Evolutionary conservation across 2,113 vertebrate species (phyloP), one percentile per base, ranked within the genome.

Genomic region (Macquaria ambigua): DNA sequence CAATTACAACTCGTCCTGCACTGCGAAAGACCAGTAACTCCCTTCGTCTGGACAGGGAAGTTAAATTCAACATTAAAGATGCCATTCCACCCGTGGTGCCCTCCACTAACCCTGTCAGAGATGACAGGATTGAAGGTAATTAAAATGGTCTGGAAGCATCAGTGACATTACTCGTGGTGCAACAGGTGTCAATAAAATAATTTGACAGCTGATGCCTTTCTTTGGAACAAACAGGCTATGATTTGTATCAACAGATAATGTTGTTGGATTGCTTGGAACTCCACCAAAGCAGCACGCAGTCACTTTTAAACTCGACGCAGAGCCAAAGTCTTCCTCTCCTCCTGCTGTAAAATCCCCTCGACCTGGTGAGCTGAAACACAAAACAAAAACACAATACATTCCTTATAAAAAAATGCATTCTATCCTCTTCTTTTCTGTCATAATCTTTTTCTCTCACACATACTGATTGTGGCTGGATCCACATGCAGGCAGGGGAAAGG

Each of bases 1-100:
- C 41, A 41, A 15, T 86, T 61, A 72, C 86, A n/a, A 1, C 88
- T 67, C 93, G 92, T 50, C 84, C 92, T 53, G 83, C 91, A 1
- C 89, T 94, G 37, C 46, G 66, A 56, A 92, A 84, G 63, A 89
- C 89, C 16, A 88, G 88, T 14, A 91, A 84, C 66, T 78, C 88
- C 16, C 59, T 83, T 41, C 86, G 64, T 8, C 31, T 77, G 56
- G 89, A 89, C 28, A 89, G 34, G 31, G 72, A 41, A 7, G 72
- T 85, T 37, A 76, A 87, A 61, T 48, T 78, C 20, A 74, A 39
- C 67, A 34, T 77, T 31, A 81, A 64, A 81, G 81, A 83, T 71
- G 16, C 58, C 18, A 1, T 74, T 70, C 11, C 55, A 34, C 16
- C 73, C 8, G 18, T 14, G 15, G 15, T 56, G 14, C 9, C 46